phyloP scores from a whole-genome alignment of 2,888 invertebrate genomes.

The Campoletis raptor region DNA sequence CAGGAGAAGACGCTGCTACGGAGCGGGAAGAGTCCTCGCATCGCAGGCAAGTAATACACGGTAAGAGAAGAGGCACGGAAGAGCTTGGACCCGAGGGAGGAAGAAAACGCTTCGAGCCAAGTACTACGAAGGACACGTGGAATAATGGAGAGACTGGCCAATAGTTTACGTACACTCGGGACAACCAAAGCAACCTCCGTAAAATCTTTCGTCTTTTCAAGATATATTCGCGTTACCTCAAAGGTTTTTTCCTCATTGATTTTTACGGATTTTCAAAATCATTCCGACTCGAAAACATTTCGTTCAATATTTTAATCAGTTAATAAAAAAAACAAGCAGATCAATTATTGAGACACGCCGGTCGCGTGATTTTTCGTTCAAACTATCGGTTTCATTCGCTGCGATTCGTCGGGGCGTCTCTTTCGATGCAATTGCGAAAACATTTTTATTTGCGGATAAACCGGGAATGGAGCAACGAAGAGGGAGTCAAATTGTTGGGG shows the following conservation, averaged over 20 bases:
- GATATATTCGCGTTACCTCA: background rate
- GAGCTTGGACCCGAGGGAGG: conserved; percentile 28
- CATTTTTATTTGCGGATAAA: conserved; percentile 62
- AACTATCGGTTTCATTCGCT: conserved; percentile 7
- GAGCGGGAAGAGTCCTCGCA: conserved; percentile 6
- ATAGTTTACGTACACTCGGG: conserved; percentile 7
- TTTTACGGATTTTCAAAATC: background rate
- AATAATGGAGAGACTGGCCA: conserved; percentile 50
- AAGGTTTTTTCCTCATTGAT: background rate
- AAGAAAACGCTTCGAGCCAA: conserved; percentile 16
- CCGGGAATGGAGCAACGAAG: conserved; percentile 9
- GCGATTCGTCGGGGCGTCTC: background rate
- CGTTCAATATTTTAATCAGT: background rate
- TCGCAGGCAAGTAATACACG: background rate
- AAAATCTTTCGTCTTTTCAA: background rate
- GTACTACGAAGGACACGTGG: conserved; percentile 48
- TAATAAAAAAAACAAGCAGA: background rate
- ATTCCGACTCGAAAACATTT: background rate
- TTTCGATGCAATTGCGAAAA: conserved; percentile 22
- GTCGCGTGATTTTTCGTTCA: background rate
- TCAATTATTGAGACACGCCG: background rate
- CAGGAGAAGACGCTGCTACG: background rate
- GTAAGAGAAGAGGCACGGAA: conserved; percentile 3
- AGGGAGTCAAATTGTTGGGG: conserved; percentile 26
- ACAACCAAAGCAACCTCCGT: conserved; percentile 16